Base-by-base conservation (phyloP, 2,888 invertebrate genomes). In the Erynnis tages region DNA sequence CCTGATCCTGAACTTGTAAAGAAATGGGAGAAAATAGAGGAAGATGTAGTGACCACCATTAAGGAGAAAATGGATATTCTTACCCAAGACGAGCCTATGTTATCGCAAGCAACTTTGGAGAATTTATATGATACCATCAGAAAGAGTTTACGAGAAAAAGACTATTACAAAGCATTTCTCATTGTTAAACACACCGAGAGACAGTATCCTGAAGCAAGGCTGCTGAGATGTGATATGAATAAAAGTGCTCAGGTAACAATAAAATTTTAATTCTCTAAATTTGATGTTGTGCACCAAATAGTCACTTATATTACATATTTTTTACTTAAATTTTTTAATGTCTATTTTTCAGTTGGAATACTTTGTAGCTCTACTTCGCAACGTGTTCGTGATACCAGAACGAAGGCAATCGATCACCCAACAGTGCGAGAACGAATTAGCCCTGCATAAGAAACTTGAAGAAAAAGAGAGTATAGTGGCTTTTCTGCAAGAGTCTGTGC, bases 401-500 rank as follows among this genome's bases (percentile, higher is more conserved):
- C 65, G 73, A 43, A 62, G 73, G 2, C 67, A 78, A 38, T 69
- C 83, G 0, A 56, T 79, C 21, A 76, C 81, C 1, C 79, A 87
- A 56, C 81, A 85, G 55, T 85, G 85, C 48, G 87, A 87, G 58
- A 90, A 82, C 63, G 81, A 84, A 56, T 62, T 88, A 16, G 84
- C 82, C 0, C 62, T 88, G 37, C 82, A 85, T 62, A 91, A 92
- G 63, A 84, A 91, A 56, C 71, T 93, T 44, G 90, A 91, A 54
- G 90, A 90, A 45, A 92, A 92, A 71, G 92, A 92, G 57, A 90
- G 82, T 55, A 85, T 93, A 2, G 93, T 96, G 0, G 92, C 93
- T 43, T 97, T 95, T 70, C 85, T 96, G 0, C 91, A 93, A 81
- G 94, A 91, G 63, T 91, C 91, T 0, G 89, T 92, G 3, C 79